phyloP scores from a whole-genome alignment of 2,888 invertebrate genomes.

The Spialia ferax region DNA sequence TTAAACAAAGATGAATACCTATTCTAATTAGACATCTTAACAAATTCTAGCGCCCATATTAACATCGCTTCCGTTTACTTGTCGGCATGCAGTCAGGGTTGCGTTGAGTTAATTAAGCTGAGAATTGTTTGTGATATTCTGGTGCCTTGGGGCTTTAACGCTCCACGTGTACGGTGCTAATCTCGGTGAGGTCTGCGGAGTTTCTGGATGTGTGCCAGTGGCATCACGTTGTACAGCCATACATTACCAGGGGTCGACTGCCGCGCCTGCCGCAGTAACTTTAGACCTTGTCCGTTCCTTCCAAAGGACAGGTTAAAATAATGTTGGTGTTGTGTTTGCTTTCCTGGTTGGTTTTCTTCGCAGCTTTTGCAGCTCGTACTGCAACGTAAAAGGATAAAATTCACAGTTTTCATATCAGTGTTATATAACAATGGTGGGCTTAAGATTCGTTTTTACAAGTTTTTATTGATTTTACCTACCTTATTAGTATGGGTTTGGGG shows the following conservation, averaged over 20 bases:
- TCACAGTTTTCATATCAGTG: neutral
- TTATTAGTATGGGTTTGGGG: neutral
- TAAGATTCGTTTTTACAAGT: neutral
- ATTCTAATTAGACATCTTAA: neutral
- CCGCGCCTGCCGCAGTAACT: conserved; percentile 4
- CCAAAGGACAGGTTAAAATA: neutral
- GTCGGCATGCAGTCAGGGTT: neutral
- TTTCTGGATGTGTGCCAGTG: conserved; percentile 28
- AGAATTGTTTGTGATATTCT: conserved; percentile 15
- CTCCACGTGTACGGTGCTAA: conserved; percentile 17
- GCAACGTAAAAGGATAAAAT: neutral
- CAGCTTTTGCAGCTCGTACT: neutral
- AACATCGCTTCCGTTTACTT: neutral
- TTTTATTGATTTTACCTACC: neutral
- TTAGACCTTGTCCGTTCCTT: conserved; percentile 6
- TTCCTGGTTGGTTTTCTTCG: neutral
- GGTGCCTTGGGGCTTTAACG: conserved; percentile 6
- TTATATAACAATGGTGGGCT: neutral
- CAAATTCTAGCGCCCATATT: neutral
- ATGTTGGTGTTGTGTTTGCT: neutral
- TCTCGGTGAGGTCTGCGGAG: conserved; percentile 21
- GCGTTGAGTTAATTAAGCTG: conserved; percentile 14
- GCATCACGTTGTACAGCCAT: conserved; percentile 22
- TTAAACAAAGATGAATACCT: no score
- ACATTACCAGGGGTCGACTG: conserved; percentile 12